Evolutionary conservation across 2,797 vertebrate species (phyloP).

Genomic region (Lepus oiostolus): DNA sequence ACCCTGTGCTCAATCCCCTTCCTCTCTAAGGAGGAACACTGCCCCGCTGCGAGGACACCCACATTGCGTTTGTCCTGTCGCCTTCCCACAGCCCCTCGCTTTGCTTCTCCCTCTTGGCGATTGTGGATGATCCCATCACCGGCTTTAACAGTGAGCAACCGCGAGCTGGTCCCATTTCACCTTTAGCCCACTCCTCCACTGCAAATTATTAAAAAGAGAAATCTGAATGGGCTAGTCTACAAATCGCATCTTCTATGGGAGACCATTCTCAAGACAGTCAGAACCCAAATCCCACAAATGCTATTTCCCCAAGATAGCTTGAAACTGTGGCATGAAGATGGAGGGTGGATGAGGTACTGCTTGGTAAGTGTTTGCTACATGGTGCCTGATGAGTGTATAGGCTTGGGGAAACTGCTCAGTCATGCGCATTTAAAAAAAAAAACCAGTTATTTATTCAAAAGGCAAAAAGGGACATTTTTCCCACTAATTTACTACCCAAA

Average conservation of each 20-base stretch:
- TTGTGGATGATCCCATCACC: background rate
- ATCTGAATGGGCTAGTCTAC: constrained; percentile 39
- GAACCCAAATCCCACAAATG: constrained; percentile 40
- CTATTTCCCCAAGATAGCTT: background rate
- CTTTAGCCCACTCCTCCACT: background rate
- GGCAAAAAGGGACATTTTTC: no score
- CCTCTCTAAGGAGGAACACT: background rate
- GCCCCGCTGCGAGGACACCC: background rate
- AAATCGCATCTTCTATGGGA: constrained; percentile 50
- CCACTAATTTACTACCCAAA: no score
- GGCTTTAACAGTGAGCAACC: background rate
- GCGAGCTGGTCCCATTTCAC: background rate
- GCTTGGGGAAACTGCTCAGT: background rate
- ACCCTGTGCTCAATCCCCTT: background rate
- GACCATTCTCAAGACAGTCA: constrained; percentile 3
- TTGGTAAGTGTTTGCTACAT: background rate
- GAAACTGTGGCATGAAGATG: constrained; percentile 33
- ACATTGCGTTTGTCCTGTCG: background rate
- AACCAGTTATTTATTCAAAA: no score
- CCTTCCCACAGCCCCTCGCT: background rate
- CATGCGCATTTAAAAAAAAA: background rate
- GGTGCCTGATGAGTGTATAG: background rate
- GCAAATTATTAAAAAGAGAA: background rate
- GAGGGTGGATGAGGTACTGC: background rate
- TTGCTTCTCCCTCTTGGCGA: background rate